Percentiles rank a stretch among this genome's conserved stretches.
Conservation (phyloP, 2,797 vertebrate species). For the Rhadinocentrus ornatus region DNA sequence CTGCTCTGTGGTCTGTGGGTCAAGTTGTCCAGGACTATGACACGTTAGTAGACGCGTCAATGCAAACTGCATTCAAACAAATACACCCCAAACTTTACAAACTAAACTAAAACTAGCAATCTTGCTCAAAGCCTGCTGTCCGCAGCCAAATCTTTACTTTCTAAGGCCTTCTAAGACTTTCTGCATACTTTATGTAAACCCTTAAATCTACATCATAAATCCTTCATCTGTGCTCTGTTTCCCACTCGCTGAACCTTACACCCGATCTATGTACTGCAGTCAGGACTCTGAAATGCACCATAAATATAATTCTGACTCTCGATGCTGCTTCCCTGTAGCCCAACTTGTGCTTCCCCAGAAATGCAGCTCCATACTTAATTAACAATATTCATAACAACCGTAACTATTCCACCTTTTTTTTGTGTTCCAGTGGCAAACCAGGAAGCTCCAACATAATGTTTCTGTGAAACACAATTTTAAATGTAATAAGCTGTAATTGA, state of each 20-base stretch:
- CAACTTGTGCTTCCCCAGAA: neutral
- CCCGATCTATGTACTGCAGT: neutral
- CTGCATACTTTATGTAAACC: neutral
- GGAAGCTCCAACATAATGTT: too few relatives aligned
- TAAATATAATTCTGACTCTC: neutral
- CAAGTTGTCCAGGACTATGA: constrained; percentile 95
- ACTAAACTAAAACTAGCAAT: neutral
- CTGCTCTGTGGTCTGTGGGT: constrained; percentile 93
- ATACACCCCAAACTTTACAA: neutral
- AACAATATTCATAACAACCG: too few relatives aligned
- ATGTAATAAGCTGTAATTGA: neutral
- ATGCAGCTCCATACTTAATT: too few relatives aligned
- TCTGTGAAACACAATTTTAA: too few relatives aligned
- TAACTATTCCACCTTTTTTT: neutral
- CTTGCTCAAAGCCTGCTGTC: neutral
- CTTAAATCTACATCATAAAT: neutral
- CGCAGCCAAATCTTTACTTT: neutral
- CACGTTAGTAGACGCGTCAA: constrained; percentile 75
- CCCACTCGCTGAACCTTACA: too few relatives aligned
- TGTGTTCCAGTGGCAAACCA: too few relatives aligned
- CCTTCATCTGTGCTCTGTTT: neutral
- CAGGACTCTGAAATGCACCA: neutral
- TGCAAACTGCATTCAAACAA: neutral
- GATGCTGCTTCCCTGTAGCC: neutral
- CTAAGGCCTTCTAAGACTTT: too few relatives aligned